Evolutionary conservation across 2,113 vertebrate species (phyloP).

Genomic region (Gavialis gangeticus): DNA sequence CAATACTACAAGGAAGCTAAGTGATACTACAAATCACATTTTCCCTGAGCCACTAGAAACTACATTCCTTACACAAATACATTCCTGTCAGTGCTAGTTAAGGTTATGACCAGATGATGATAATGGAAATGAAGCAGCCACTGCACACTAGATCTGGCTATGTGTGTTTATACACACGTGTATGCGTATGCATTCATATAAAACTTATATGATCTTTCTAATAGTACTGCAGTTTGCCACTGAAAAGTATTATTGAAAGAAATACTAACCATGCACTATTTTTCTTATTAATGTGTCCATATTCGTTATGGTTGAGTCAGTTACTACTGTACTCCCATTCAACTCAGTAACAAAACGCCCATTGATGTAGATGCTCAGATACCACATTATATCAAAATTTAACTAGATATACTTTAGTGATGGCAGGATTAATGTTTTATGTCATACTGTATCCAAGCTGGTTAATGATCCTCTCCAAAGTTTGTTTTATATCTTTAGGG

Average conservation of each 20-base stretch:
- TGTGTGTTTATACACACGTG: background rate
- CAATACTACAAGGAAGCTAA: background rate
- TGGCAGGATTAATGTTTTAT: background rate
- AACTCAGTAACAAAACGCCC: background rate
- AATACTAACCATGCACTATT: background rate
- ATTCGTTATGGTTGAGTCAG: too few species aligned
- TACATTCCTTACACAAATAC: background rate
- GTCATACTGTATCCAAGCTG: background rate
- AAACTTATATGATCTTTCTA: background rate
- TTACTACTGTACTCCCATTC: background rate
- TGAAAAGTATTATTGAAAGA: background rate
- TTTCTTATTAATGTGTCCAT: background rate
- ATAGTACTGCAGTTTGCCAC: background rate
- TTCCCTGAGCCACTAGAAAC: background rate
- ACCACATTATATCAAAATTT: background rate
- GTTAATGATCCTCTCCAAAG: background rate
- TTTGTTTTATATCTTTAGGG: constrained; percentile 80
- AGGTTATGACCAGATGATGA: background rate
- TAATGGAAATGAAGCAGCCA: background rate
- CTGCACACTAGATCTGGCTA: background rate
- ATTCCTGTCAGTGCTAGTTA: background rate
- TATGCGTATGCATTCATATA: background rate
- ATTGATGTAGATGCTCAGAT: background rate
- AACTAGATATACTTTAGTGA: background rate
- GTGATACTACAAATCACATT: background rate